Evolutionary conservation across 2,797 vertebrate species (phyloP), one percentile per base, ranked within the genome.

Genomic region (Crenichthys baileyi): DNA sequence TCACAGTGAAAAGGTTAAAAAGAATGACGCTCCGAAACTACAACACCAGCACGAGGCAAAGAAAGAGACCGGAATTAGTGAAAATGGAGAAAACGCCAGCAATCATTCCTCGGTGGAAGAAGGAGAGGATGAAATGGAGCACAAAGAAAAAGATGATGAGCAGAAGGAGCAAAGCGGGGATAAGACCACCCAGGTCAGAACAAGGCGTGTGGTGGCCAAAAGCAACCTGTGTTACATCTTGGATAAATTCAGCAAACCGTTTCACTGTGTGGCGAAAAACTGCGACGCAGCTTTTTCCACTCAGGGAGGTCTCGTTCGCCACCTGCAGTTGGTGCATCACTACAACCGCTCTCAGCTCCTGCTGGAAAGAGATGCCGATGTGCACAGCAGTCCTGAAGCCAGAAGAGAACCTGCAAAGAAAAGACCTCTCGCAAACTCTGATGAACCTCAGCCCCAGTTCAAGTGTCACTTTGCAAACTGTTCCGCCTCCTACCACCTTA

Each of bases 201-300:
- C 96, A 76, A 96, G 96, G 84, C 96, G 97, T 81, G 93, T 97
- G 77, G 96, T 97, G 77, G 95, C 97, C 79, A 98, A 97, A 96
- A 94, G 96, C 85, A 99, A 98, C 82, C 92, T 97, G 29, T 98
- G 97, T 90, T 97, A 98, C 77, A 98, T 98, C 87, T 90, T 98
- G 78, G 96, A 96, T 87, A 98, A 97, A 76, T 98, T 98, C 88
- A 97, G 97, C 89, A 99, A 99, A 91, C 97, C 97, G 44, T 99
- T 97, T 95, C 97, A 97, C 83, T 99, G 98, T 87, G 97, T 99
- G 65, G 97, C 97, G 85, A 98, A 98, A 93, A 96, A 96, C 82
- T 99, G 98, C 85, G 96, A 95, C 55, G 96, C 97, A 0, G 97
- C 97, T 7, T 99, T 99, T 90, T 97, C 96, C 56, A 98, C 96